A percentile compares a stretch with the other conserved stretches of the same genome.
Evolutionary conservation across 1,140 invertebrate genomes (phyloP).

Genomic region (Amphibalanus amphitrite): DNA sequence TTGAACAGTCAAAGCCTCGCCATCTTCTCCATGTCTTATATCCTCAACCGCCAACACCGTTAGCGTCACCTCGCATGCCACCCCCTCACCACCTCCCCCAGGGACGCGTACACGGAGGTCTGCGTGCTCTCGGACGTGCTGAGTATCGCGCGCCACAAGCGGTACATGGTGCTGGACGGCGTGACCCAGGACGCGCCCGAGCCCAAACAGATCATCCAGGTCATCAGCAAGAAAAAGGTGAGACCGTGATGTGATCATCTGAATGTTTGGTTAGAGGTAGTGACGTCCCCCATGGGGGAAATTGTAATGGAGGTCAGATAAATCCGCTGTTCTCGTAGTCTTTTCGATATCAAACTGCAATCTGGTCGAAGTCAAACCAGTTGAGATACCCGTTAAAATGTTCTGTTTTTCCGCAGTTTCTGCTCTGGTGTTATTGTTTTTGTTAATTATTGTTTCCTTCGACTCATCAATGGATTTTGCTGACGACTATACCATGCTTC

Average conservation of each 20-base stretch:
- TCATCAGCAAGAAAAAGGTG: constrained; percentile 80
- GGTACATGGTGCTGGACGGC: constrained; percentile 85
- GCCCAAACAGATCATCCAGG: constrained; percentile 63
- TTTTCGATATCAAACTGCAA: not conserved
- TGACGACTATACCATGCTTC: too few species aligned
- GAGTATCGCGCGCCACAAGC: constrained; percentile 77
- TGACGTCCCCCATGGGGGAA: not conserved
- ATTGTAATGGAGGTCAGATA: not conserved
- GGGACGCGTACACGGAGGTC: constrained; percentile 71
- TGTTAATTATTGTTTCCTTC: too few species aligned
- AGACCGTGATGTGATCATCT: constrained; percentile 5
- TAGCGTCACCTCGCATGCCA: not conserved
- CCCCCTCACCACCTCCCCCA: constrained; percentile 15
- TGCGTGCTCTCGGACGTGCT: constrained; percentile 84
- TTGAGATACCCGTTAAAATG: too few species aligned
- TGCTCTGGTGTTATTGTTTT: too few species aligned
- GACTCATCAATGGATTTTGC: too few species aligned
- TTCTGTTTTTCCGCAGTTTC: too few species aligned
- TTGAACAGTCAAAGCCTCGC: too few species aligned
- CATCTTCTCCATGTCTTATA: not conserved
- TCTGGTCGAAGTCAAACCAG: too few species aligned
- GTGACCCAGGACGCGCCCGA: constrained; percentile 68
- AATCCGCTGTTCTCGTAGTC: not conserved
- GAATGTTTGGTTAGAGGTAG: not conserved
- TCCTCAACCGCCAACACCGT: not conserved